Evolutionary conservation across 2,797 vertebrate species (phyloP), one percentile per base, ranked within the genome.

Genomic region (Ctenopoma kingsleyae): DNA sequence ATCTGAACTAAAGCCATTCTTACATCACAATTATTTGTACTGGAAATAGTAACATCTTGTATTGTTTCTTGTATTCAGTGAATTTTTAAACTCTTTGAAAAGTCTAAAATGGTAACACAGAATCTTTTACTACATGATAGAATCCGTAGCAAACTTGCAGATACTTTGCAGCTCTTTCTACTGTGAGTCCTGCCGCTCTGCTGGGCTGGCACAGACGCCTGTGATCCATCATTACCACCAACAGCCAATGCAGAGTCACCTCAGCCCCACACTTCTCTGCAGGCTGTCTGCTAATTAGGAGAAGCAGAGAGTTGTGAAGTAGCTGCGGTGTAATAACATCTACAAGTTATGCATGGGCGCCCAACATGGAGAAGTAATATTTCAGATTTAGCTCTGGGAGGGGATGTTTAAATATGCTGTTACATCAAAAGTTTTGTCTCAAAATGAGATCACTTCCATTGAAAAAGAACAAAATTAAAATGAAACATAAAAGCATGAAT

Each of bases 141-240:
- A 71, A 49, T 56, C 46, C 23, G 54, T 41, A 20, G 48, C 48
- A 27, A 67, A 57, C 40, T 41, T 67, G 73, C 71, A 78, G 67
- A 69, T 68, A 71, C 67, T 49, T 75, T 46, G 59, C 71, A 52
- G 58, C 71, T 59, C 47, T 49, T 32, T 35, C 30, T 73, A 55
- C 50, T 1, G 43, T 54, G 52, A 62, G 58, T 72, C 63, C 57
- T 40, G 74, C 70, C 2, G 58, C 76, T 87, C 80, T 57, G 82
- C 74, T 80, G 76, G 72, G 69, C 56, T 80, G 82, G 80, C 80
- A 80, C 67, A 61, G 77, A 58, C 17, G 60, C 62, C 64, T 65
- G 83, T 69, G 84, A 89, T 89, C 86, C 84, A 85, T 90, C 86
- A 89, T 83, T 76, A 71, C 71, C 62, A 82, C 74, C 63, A 61